Percentiles rank a stretch among this genome's conserved stretches.
Conservation (phyloP, 2,888 invertebrate species). For the Monopis laevigella region DNA sequence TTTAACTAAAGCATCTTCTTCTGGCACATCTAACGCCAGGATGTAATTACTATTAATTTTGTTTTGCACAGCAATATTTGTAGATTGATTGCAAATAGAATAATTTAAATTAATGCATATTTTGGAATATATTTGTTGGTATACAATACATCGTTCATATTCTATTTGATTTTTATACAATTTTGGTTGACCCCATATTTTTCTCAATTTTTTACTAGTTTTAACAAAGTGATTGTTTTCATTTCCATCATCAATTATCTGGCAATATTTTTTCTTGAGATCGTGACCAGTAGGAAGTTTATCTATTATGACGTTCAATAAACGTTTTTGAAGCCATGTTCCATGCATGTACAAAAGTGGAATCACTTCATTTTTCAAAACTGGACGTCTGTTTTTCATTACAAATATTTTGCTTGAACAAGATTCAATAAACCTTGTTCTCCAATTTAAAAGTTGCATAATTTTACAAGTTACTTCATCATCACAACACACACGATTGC, state of each 20-base stretch:
- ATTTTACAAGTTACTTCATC: slow-evolving; percentile 44
- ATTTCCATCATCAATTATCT: neutral
- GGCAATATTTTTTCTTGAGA: neutral
- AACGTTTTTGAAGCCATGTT: slow-evolving; percentile 77
- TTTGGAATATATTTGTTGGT: slow-evolving; percentile 29
- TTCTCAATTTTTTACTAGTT: slow-evolving; percentile 46
- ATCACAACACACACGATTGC: slow-evolving; percentile 33
- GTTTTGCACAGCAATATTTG: slow-evolving; percentile 27
- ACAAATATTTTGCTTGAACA: slow-evolving; percentile 42
- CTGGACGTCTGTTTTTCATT: slow-evolving; percentile 31
- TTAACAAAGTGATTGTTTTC: slow-evolving; percentile 16
- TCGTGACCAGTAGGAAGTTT: neutral
- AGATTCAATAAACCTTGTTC: slow-evolving; percentile 49
- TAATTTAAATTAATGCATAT: slow-evolving; percentile 35
- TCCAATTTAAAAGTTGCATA: slow-evolving; percentile 63
- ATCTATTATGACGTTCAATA: slow-evolving; percentile 37
- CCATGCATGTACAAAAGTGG: slow-evolving; percentile 74
- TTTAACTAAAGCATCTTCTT: slow-evolving; percentile 23
- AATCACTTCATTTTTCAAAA: slow-evolving; percentile 60
- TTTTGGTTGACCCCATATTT: slow-evolving; percentile 45
- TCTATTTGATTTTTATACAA: slow-evolving; percentile 35
- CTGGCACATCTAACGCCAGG: slow-evolving; percentile 39
- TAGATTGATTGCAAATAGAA: slow-evolving; percentile 36
- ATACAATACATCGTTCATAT: slow-evolving; percentile 29
- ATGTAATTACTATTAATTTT: slow-evolving; percentile 26